These are phyloP conservation scores for Pyrochroa serraticornis DNA, from an alignment of 2,888 invertebrate genomes.

Conservation along the genomic window DNA sequence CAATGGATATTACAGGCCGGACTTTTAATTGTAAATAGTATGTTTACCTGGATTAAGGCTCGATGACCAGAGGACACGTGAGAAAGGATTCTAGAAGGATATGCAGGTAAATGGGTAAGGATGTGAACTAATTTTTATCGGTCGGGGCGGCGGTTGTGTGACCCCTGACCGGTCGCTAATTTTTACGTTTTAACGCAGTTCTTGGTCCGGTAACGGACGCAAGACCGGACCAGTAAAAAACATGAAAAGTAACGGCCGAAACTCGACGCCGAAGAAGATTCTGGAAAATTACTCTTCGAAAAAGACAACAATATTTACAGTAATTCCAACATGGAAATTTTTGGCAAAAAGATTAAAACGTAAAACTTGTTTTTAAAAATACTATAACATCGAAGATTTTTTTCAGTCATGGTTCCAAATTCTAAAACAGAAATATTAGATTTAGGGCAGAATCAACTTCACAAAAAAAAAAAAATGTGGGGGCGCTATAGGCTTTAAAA, in stretches of 20 bases:
- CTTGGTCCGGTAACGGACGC: not conserved
- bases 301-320: too few species aligned
- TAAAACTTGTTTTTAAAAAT: too few species aligned
- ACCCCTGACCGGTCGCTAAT: slow-evolving; percentile 29
- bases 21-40: slow-evolving; percentile 24
- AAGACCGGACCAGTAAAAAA: not conserved
- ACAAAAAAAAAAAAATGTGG: too few species aligned
- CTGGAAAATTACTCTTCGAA: too few species aligned
- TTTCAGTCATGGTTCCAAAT: too few species aligned
- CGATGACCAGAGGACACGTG: slow-evolving; percentile 35
- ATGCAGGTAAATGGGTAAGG: slow-evolving; percentile 40
- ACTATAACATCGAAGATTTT: too few species aligned
- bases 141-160: slow-evolving; percentile 22
- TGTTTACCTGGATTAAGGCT: slow-evolving; percentile 35
- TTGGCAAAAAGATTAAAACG: too few species aligned
- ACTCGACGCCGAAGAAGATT: not conserved
- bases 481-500: too few species aligned
- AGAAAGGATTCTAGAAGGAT: slow-evolving; percentile 31
- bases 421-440: too few species aligned
- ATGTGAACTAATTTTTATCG: slow-evolving; percentile 47
- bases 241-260: not conserved
- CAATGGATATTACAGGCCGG: slow-evolving; percentile 33
- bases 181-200: not conserved
- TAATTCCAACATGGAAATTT: too few species aligned
- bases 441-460: too few species aligned